Evolutionary conservation across 2,113 vertebrate genomes (phyloP), one percentile per base, ranked within the genome.

Genomic region (Nothobranchius furzeri): DNA sequence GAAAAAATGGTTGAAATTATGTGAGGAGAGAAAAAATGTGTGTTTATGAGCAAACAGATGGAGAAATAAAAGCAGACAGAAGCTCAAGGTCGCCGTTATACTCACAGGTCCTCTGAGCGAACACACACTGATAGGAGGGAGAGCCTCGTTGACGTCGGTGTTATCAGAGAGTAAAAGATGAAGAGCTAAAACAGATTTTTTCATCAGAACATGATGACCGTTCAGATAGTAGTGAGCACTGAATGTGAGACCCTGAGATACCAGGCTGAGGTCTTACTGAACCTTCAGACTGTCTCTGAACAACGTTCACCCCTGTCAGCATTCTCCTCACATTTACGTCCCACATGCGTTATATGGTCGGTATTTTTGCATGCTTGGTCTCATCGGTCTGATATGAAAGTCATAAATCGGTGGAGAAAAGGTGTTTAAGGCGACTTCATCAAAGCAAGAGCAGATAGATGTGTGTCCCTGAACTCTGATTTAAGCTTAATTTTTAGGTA

Each of bases 31-130:
- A 1, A 37, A 43, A 40, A 15, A 36, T 42, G 64, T 13, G 49
- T 45, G 7, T 61, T 57, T 50, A 35, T 45, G 60, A 60, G 24
- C 6, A 40, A 7, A 40, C 9, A 40, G 6, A 40, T 40, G 37
- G 37, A 40, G 37, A 9, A 64, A 56, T 66, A 64, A 59, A 62
- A 69, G 60, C 70, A 40, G 37, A n/a, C 43, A 64, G 47, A 36
- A 71, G 60, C 68, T 82, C 84, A 87, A 89, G 87, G 89, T 60
- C 20, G 5, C 9, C 14, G 51, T 24, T 64, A 2, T 5, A 12
- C 25, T 58, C 64, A 0, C 11, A 9, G 48, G 51, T 66, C 58
- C 60, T 54, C 45, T 2, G 10, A 68, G 53, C 54, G 45, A n/a
- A 70, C 17, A 0, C 17, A 0, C 37, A 11, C 49, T 68, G 78